These are phyloP conservation scores for Araneus ventricosus DNA, from an alignment of 1,140 invertebrate species.

Conservation along the genomic window DNA sequence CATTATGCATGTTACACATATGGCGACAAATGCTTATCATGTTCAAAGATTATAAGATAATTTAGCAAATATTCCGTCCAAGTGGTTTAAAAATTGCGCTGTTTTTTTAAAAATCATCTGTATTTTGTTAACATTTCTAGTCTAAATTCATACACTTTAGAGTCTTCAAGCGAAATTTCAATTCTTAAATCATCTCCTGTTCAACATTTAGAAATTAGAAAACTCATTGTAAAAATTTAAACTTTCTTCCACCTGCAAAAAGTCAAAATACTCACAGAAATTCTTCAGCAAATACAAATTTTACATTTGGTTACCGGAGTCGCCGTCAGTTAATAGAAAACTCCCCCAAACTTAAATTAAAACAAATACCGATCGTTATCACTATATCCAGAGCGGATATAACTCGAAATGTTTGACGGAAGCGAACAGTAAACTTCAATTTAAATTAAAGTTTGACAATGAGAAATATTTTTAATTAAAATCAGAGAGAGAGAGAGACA, in stretches of 20 bases:
- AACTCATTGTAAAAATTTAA: background rate
- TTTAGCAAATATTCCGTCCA: background rate
- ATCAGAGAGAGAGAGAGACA: background rate
- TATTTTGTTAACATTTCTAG: background rate
- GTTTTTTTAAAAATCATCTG: background rate
- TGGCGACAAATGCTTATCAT: no score
- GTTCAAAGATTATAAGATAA: no score
- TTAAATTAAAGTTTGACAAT: slow-evolving; percentile 44
- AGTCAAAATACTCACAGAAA: background rate
- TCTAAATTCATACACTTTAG: no score
- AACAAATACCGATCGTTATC: slow-evolving; percentile 31
- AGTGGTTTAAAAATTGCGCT: background rate
- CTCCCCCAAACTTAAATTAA: slow-evolving; percentile 25
- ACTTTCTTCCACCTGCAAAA: background rate
- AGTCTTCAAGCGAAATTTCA: no score
- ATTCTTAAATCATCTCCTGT: no score
- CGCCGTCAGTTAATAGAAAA: background rate
- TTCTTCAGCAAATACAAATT: background rate
- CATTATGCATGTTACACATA: no score
- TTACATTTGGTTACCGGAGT: background rate
- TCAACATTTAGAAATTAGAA: no score
- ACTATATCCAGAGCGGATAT: background rate
- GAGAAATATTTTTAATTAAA: slow-evolving; percentile 42
- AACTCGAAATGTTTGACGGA: slow-evolving; percentile 12
- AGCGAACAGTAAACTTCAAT: slow-evolving; percentile 30